Base-by-base conservation (phyloP, 2,113 vertebrate genomes). In the Pavo muticus region DNA sequence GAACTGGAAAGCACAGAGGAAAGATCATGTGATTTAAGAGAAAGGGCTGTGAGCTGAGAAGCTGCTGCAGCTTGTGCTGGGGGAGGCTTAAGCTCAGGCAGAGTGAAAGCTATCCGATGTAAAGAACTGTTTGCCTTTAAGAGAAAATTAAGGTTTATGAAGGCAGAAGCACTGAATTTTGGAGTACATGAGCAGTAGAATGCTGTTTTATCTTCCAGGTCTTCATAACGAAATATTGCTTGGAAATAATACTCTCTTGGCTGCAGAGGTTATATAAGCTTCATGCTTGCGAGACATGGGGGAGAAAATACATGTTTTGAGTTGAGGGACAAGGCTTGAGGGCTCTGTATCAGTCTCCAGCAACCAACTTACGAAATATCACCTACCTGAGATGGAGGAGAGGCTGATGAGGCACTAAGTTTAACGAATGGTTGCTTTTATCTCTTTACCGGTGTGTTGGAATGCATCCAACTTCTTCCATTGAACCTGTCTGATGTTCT, bases 1-100 rank as follows among this genome's bases (percentile, higher is more conserved):
- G 24, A 82, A 57, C 67, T 71, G 88, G 86, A 88, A 69, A 57
- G 50, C 52, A 3, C 75, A 88, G 87, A 57, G 39, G 69, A 42
- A 82, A 59, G n/a, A 76, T 91, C 96, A 92, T 73, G 88, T 96
- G 93, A 63, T 92, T 95, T 87, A 95, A 86, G 80, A 89, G 88
- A 96, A 96, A 60, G 59, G 82, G 57, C 72, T 91, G 16, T 9
- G 73, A 54, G 42, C 91, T 88, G 54, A 11, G 27, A 12, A 54
- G 63, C 85, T 81, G 85, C 56, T 70, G 39, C 70, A 65, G 84
- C 16, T 29, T 29, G 68, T 42, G 17, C 52, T 35, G 25, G 39
- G 39, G 60, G 42, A 44, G 40, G 16, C 14, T 70, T 82, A 59
- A n/a, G 61, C 72, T 65, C 35, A 63, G 59, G 70, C 76, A 60